Conservation (phyloP, 2,888 invertebrate species). For the Microctonus aethiopoides region DNA sequence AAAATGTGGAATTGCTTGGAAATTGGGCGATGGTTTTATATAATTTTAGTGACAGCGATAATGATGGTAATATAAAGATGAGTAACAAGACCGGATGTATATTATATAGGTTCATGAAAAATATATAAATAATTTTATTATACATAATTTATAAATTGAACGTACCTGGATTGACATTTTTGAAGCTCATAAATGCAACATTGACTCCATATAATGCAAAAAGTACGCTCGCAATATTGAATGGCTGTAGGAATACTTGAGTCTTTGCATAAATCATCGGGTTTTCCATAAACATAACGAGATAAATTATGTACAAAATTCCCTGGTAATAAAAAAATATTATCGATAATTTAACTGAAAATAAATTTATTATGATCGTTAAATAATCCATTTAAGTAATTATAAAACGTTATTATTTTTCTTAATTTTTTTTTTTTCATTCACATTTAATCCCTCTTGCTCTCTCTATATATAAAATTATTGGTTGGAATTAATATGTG, state of each 20-base stretch:
- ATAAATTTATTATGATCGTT: constrained; percentile 4
- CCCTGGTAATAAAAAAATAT: constrained; percentile 43
- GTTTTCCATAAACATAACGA: constrained; percentile 57
- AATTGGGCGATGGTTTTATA: not conserved
- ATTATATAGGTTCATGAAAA: too few relatives aligned
- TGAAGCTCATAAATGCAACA: constrained; percentile 72
- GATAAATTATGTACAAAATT: constrained; percentile 51
- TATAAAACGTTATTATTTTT: not conserved
- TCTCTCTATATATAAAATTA: not conserved
- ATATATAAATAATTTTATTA: not conserved
- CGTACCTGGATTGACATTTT: constrained; percentile 63
- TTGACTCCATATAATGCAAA: constrained; percentile 77
- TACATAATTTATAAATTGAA: not conserved
- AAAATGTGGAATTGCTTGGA: not conserved
- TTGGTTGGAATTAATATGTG: not conserved
- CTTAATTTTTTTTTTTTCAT: not conserved
- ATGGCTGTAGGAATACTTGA: constrained; percentile 73
- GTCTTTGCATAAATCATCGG: constrained; percentile 49
- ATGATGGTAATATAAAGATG: not conserved
- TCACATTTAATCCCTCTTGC: not conserved
- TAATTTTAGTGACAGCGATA: not conserved
- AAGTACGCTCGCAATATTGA: constrained; percentile 75
- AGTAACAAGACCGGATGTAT: not conserved
- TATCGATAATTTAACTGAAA: constrained; percentile 1
- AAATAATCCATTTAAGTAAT: not conserved